phyloP scores from a whole-genome alignment of 2,888 invertebrate species.

The Drosophila atripex region DNA sequence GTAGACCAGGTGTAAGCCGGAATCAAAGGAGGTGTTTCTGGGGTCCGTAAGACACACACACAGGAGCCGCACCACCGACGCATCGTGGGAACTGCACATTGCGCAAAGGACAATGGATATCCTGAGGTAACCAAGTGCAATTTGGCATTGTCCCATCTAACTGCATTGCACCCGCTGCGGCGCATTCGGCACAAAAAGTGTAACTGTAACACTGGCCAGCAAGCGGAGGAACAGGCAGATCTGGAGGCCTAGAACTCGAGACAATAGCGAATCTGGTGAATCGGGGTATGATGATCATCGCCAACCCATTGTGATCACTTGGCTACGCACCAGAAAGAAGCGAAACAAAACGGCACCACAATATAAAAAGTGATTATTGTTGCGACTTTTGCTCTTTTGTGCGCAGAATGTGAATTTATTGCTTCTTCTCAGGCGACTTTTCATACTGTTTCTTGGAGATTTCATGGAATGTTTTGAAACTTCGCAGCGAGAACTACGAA shows the following conservation, averaged over 20 bases:
- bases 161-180: conserved; percentile 67
- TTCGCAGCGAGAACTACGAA: neutral
- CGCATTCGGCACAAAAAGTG: conserved; percentile 51
- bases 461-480: conserved; percentile 10
- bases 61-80: conserved; percentile 31
- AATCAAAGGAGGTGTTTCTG: conserved; percentile 66
- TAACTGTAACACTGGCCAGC: conserved; percentile 58
- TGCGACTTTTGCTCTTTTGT: conserved; percentile 43
- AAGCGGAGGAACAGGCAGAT: conserved; percentile 19
- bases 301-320: conserved; percentile 52
- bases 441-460: conserved; percentile 10
- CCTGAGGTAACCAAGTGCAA: conserved; percentile 63
- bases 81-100: conserved; percentile 77
- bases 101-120: conserved; percentile 74
- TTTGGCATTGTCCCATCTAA: conserved; percentile 56
- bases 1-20: conserved; percentile 66
- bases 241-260: neutral
- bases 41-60: conserved; percentile 31
- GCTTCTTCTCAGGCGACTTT: conserved; percentile 47
- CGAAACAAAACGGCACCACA: conserved; percentile 38
- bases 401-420: conserved; percentile 60
- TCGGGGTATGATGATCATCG: conserved; percentile 47
- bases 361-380: conserved; percentile 60
- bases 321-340: conserved; percentile 45
- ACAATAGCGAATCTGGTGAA: conserved; percentile 35